phyloP scores from a whole-genome alignment of 1,140 invertebrate genomes.

The Drosophila paulistorum region DNA sequence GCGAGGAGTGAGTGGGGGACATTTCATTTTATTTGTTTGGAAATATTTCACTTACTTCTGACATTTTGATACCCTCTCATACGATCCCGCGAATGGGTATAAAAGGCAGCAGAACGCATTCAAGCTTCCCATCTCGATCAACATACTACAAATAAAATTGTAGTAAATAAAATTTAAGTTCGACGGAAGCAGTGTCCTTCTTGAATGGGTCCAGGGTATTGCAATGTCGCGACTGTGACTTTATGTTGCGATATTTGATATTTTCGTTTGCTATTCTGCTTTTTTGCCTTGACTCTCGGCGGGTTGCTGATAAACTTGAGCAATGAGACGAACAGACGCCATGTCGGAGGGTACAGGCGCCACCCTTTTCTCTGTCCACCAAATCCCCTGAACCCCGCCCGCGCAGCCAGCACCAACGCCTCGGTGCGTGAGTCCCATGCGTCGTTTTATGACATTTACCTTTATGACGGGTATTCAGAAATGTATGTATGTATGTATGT shows the following conservation, averaged over 20 bases:
- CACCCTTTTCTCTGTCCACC: not conserved
- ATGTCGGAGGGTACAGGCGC: conserved; percentile 25
- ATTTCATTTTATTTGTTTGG: conserved; percentile 77
- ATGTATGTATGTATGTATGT: conserved; percentile 7
- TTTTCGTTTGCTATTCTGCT: not conserved
- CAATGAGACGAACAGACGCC: conserved; percentile 32
- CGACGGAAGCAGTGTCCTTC: too few relatives aligned
- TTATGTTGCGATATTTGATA: too few relatives aligned
- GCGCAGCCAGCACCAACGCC: not conserved
- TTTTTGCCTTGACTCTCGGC: conserved; percentile 22
- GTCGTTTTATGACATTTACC: conserved; percentile 78
- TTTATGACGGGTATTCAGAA: conserved; percentile 72
- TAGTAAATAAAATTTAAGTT: too few relatives aligned
- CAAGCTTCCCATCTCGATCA: too few relatives aligned
- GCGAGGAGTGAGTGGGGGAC: conserved; percentile 23
- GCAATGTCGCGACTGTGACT: too few relatives aligned
- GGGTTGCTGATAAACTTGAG: conserved; percentile 60
- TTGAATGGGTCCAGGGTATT: too few relatives aligned
- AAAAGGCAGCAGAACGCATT: too few relatives aligned
- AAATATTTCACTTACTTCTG: conserved; percentile 80
- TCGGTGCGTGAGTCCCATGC: conserved; percentile 34
- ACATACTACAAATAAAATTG: too few relatives aligned
- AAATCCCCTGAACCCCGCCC: not conserved
- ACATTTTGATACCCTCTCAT: conserved; percentile 42
- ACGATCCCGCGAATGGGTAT: too few relatives aligned